Evolutionary conservation across 2,113 vertebrate genomes (phyloP), one percentile per base, ranked within the genome.

Genomic region (Tringa solitaria): DNA sequence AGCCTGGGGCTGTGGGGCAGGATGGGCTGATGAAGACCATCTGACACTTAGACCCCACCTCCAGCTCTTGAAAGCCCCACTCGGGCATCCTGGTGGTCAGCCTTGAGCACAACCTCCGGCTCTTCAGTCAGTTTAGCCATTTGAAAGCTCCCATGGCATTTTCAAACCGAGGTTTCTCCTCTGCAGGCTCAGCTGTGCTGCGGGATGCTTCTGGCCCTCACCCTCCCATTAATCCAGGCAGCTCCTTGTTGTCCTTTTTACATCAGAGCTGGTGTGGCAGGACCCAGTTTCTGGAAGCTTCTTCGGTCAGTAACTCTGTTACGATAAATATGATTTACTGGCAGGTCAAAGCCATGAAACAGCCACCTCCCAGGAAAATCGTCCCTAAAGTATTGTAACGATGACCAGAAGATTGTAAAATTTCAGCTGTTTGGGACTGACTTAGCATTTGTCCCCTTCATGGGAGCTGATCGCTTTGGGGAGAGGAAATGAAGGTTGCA

Each of bases 11-110:
- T 27, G 6, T 57, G 45, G 26, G 43, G 41, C 28, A 46, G 27
- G 35, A 27, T 20, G 74, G 10, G 33, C 60, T 5, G 15, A 4
- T 43, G 64, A n/a, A 53, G 45, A 43, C 10, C 46, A 46, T 41
- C 46, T 78, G 41, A 39, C 7, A 18, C 19, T 22, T n/a, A 6
- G 6, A 20, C 4, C 19, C 17, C 11, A 2, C 35, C 35, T 37
- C 5, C 17, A 14, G 24, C 30, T 37, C 46, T 46, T 21, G 28
- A 27, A 68, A 45, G 30, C 33, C 24, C 23, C 23, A 10, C 56
- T 48, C 6, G 1, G 65, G 12, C 1, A 0, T 24, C 23, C 24
- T 27, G 8, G 35, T 69, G 33, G 28, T 78, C 28, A 3, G 1
- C 30, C 83, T 56, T 3, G 8, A 45, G 37, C 27, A 30, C 46